These are phyloP conservation scores for Myiothlypis coronata DNA, from an alignment of 2,797 vertebrate genomes.

Conservation along the genomic window DNA sequence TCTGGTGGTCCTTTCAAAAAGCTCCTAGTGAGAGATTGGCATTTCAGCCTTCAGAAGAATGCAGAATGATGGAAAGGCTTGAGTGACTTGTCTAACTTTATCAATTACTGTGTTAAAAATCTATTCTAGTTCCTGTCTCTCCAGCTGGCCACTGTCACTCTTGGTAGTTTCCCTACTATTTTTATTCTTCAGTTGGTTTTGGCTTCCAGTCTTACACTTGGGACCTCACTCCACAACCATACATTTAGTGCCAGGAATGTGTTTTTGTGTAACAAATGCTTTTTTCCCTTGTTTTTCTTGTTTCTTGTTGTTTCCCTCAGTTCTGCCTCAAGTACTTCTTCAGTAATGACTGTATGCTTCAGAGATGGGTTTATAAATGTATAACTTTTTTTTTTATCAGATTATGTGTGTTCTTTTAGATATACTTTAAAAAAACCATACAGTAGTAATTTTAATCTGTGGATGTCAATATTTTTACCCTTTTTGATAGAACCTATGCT, in stretches of 20 bases:
- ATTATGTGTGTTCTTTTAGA: neutral
- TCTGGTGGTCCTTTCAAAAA: conserved; percentile 24
- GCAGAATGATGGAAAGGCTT: neutral
- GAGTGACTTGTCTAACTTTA: neutral
- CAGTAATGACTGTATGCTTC: neutral
- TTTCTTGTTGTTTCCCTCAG: neutral
- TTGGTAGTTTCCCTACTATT: neutral
- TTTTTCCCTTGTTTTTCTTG: neutral
- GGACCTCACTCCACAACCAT: neutral
- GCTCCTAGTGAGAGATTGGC: neutral
- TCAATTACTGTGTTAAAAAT: neutral
- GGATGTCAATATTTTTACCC: neutral
- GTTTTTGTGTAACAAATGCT: neutral
- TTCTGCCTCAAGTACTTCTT: neutral
- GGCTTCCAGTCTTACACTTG: neutral
- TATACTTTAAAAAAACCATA: neutral
- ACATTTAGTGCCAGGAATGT: neutral
- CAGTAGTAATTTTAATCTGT: neutral
- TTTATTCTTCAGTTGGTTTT: neutral
- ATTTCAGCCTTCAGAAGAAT: neutral
- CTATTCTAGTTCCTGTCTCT: neutral
- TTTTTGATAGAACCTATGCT: neutral
- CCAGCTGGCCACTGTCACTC: neutral
- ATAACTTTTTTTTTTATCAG: neutral
- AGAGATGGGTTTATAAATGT: neutral